Conservation (phyloP, 2,797 vertebrate species). For the Xenentodon cancila region DNA sequence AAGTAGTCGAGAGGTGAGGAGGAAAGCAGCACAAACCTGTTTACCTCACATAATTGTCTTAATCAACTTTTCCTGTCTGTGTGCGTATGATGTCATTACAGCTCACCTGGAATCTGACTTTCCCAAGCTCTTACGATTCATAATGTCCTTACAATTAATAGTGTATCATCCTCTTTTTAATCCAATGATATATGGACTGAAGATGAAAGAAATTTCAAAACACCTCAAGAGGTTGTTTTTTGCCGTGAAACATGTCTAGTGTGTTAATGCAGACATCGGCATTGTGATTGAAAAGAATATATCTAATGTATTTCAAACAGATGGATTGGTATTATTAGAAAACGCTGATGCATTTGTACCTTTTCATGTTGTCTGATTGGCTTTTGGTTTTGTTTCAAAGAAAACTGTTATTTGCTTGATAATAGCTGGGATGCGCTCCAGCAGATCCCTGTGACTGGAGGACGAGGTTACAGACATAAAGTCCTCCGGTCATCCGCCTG, state of each 20-base stretch:
- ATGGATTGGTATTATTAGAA: no score
- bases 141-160: conserved; percentile 7
- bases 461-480: no score
- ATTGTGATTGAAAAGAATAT: background rate
- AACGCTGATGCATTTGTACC: no score
- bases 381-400: no score
- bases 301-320: background rate
- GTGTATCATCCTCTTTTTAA: conserved; percentile 9
- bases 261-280: background rate
- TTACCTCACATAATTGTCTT: conserved; percentile 10
- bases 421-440: no score
- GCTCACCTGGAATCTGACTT: background rate
- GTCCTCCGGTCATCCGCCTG: no score
- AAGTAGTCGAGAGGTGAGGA: background rate
- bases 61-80: background rate
- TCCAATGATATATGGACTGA: conserved; percentile 19
- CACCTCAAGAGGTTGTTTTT: conserved; percentile 2
- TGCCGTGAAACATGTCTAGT: background rate
- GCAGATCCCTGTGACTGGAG: no score
- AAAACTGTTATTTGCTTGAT: no score
- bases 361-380: no score
- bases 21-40: conserved; percentile 11
- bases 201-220: conserved; percentile 4
- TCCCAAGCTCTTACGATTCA: conserved; percentile 7
- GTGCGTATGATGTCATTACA: background rate